Percentiles rank a stretch among this genome's conserved stretches.
Conservation (phyloP, 2,797 vertebrate genomes). For the Ctenochaetus hawaiiensis region DNA sequence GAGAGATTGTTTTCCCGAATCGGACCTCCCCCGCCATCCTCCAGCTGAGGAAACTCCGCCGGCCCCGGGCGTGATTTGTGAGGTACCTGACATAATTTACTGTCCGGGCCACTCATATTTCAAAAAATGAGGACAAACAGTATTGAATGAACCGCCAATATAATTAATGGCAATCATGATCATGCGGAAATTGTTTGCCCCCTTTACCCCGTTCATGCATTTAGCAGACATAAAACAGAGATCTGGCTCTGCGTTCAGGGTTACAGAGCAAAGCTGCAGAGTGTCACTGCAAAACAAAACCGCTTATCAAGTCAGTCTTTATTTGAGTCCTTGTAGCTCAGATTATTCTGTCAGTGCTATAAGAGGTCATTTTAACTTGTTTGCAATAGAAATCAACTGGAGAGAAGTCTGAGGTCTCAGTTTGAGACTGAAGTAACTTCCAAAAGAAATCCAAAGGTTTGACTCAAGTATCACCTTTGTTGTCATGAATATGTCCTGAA, state of each 20-base stretch:
- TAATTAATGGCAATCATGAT: conserved; percentile 76
- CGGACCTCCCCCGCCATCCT: conserved; percentile 61
- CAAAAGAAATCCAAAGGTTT: background rate
- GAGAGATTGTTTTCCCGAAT: conserved; percentile 76
- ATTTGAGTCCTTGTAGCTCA: background rate
- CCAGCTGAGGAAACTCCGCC: conserved; percentile 63
- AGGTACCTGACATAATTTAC: conserved; percentile 79
- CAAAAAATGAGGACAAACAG: conserved; percentile 75
- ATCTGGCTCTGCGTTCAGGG: conserved; percentile 27
- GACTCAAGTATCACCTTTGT: no score
- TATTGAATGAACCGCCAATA: conserved; percentile 74
- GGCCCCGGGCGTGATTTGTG: conserved; percentile 75
- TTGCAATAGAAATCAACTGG: background rate
- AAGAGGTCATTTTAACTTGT: background rate
- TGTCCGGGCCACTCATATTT: conserved; percentile 68
- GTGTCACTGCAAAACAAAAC: background rate
- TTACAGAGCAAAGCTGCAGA: conserved; percentile 11
- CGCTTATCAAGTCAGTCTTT: background rate
- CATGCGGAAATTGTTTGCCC: conserved; percentile 65
- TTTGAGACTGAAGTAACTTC: background rate
- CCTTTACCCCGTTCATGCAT: conserved; percentile 40
- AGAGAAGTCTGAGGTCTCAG: background rate
- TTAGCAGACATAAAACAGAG: conserved; percentile 50
- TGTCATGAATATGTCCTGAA: no score
- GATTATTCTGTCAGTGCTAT: background rate